phyloP scores from a whole-genome alignment of 1,140 invertebrate genomes.

The Triops cancriformis region DNA sequence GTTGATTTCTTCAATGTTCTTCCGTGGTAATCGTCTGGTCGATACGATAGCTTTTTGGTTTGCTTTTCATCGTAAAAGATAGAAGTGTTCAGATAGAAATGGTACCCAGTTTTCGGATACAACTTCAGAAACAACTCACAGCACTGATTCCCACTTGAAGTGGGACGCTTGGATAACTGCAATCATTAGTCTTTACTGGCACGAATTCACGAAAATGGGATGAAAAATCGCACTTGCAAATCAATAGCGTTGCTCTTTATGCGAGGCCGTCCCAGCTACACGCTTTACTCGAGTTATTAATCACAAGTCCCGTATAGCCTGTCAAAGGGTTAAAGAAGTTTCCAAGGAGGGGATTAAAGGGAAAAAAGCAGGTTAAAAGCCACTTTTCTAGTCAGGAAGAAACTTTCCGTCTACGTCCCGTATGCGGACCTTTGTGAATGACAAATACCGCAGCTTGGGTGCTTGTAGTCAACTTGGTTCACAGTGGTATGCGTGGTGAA shows the following conservation, averaged over 20 bases:
- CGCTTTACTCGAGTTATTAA: not conserved
- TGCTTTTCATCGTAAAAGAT: not conserved
- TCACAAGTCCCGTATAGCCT: not conserved
- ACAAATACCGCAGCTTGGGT: not conserved
- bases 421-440: constrained; percentile 9
- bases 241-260: not conserved
- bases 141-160: not conserved
- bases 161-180: not conserved
- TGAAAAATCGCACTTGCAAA: not conserved
- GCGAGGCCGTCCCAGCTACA: not conserved
- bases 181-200: not conserved
- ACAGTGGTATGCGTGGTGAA: not conserved
- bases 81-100: not conserved
- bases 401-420: not conserved
- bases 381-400: not conserved
- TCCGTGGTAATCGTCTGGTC: not conserved
- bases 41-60: not conserved
- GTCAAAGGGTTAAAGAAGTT: not conserved
- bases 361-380: not conserved
- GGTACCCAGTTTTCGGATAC: too few species aligned
- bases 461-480: not conserved
- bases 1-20: not conserved
- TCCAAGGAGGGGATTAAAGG: not conserved
- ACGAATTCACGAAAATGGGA: not conserved
- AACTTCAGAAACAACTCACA: too few species aligned